Percentiles rank a stretch among this genome's conserved stretches.
Evolutionary conservation across 2,113 vertebrate genomes (phyloP).

Genomic region (Esox niger): DNA sequence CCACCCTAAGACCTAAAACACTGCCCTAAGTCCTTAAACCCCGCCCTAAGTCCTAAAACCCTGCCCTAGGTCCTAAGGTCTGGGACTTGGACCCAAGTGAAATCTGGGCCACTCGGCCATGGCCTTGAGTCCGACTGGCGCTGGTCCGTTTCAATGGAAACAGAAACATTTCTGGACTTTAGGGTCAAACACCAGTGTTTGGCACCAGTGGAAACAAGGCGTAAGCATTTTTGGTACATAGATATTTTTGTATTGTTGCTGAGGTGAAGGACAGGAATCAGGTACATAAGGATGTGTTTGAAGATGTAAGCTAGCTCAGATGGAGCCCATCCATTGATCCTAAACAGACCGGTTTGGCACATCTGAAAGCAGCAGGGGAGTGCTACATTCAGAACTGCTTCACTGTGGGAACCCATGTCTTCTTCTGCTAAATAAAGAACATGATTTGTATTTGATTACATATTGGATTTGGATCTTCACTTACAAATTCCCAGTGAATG

Average conservation of each 20-base stretch:
- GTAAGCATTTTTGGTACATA: constrained; percentile 16
- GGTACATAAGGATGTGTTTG: constrained; percentile 4
- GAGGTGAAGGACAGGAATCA: constrained; percentile 20
- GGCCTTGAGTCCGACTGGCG: too few relatives aligned
- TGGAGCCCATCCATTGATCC: constrained; percentile 8
- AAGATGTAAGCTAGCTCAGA: constrained; percentile 14
- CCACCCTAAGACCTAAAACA: too few relatives aligned
- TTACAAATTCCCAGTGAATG: constrained; percentile 14
- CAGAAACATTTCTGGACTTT: too few relatives aligned
- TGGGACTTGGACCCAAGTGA: too few relatives aligned
- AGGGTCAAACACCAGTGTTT: constrained; percentile 41
- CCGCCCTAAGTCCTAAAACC: too few relatives aligned
- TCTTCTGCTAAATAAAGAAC: background rate
- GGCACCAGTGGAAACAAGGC: constrained; percentile 36
- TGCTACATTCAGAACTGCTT: constrained; percentile 10
- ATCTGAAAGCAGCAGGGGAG: constrained; percentile 34
- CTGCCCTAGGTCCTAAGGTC: too few relatives aligned
- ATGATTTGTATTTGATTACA: background rate
- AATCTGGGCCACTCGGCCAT: too few relatives aligned
- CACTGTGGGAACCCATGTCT: constrained; percentile 2
- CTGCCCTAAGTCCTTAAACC: too few relatives aligned
- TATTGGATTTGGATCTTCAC: constrained; percentile 1
- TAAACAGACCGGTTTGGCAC: constrained; percentile 21
- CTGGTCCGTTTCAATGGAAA: too few relatives aligned
- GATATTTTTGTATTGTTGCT: constrained; percentile 16